Conservation (phyloP, 2,797 vertebrate species). For the Dermochelys coriacea region DNA sequence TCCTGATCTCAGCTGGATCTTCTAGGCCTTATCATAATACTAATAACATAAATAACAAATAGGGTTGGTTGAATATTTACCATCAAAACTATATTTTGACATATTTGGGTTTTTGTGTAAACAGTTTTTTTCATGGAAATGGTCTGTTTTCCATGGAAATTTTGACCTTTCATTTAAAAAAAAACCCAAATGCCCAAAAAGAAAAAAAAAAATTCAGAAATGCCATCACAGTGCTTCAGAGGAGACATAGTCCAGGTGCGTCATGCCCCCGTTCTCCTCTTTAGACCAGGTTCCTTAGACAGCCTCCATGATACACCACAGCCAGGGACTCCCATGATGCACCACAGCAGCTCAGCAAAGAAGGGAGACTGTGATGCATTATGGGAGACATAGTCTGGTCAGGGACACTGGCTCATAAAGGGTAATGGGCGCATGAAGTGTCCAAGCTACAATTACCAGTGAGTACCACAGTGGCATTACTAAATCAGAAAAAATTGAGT, state of each 20-base stretch:
- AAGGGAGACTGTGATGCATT: accelerated
- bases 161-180: not conserved
- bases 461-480: not conserved
- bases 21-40: not conserved
- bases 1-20: not conserved
- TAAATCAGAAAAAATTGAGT: not conserved
- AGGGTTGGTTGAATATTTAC: not conserved
- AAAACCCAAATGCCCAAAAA: no score
- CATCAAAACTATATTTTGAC: not conserved
- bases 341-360: not conserved
- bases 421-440: accelerated
- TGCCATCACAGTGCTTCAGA: not conserved
- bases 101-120: not conserved
- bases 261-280: not conserved
- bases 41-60: not conserved
- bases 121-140: not conserved
- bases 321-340: not conserved
- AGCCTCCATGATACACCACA: not conserved
- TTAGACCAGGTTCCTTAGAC: not conserved
- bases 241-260: not conserved
- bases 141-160: not conserved
- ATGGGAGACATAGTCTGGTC: not conserved
- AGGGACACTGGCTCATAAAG: not conserved
- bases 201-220: not conserved
- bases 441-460: not conserved